Conservation (phyloP, 2,797 vertebrate species). For the Bucorvus abyssinicus region DNA sequence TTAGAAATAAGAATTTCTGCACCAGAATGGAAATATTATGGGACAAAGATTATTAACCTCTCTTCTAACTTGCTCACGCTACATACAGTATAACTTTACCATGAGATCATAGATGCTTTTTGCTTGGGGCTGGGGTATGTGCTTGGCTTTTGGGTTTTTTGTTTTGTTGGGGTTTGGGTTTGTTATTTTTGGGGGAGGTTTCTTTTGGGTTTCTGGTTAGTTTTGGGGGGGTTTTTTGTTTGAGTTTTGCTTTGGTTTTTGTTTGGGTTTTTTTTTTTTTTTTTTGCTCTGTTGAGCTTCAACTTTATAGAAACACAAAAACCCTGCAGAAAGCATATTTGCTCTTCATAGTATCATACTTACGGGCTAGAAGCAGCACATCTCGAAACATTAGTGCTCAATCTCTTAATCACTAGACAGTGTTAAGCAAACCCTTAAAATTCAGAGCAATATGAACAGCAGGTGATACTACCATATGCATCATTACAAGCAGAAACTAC, state of each 20-base stretch:
- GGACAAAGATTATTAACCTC: neutral
- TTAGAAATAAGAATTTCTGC: neutral
- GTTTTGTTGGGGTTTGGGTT: neutral
- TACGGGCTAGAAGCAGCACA: neutral
- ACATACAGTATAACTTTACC: neutral
- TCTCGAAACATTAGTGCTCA: neutral
- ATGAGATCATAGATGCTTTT: fast-evolving
- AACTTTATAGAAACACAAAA: neutral
- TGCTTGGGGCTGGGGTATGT: neutral
- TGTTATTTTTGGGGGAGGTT: neutral
- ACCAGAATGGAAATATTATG: neutral
- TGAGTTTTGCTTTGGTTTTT: too few relatives aligned
- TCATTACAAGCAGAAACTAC: neutral
- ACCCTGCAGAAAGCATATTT: neutral
- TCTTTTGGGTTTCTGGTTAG: neutral
- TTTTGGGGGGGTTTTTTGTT: neutral
- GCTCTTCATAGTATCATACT: neutral
- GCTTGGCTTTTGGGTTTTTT: neutral
- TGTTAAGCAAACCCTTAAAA: neutral
- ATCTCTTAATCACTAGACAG: neutral
- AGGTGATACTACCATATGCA: neutral
- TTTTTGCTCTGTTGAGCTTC: neutral
- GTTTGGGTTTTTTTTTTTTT: neutral
- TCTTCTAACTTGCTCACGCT: neutral
- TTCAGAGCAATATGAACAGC: neutral